A percentile compares a stretch with the other conserved stretches of the same genome.
phyloP scores from a whole-genome alignment of 2,888 invertebrate species.

The Trissolcus japonicus region DNA sequence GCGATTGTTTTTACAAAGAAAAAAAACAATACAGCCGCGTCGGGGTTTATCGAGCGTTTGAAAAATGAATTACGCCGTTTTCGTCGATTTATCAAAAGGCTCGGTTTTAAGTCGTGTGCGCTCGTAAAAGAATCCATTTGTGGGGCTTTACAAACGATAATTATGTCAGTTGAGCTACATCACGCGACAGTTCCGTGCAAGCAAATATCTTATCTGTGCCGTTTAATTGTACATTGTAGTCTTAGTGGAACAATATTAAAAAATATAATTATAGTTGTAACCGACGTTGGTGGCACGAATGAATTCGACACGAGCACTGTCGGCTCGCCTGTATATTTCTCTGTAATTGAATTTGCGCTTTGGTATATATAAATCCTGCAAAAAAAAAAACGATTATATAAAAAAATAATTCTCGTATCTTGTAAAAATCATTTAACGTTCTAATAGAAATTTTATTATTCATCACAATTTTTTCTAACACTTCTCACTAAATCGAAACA shows the following conservation, averaged over 20 bases:
- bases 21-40: no score
- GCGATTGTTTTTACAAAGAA: no score
- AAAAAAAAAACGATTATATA: no score
- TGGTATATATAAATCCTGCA: neutral
- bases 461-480: no score
- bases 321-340: constrained; percentile 24
- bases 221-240: constrained; percentile 58
- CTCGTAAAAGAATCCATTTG: constrained; percentile 53
- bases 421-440: no score
- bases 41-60: neutral
- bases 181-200: constrained; percentile 54
- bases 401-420: no score
- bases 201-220: constrained; percentile 52
- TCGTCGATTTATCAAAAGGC: constrained; percentile 45
- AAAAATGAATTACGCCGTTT: neutral
- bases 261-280: constrained; percentile 52
- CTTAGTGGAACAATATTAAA: constrained; percentile 53
- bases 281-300: constrained; percentile 42
- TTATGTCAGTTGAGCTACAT: constrained; percentile 44
- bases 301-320: constrained; percentile 43
- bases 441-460: no score
- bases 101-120: constrained; percentile 40
- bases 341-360: constrained; percentile 50
- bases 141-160: constrained; percentile 52
- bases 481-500: no score